Evolutionary conservation across 37 sponge, comb jelly and placozoan genomes (phyloP), one percentile per base, ranked within the genome.

Genomic region (Diacarnus erythraeanus): DNA sequence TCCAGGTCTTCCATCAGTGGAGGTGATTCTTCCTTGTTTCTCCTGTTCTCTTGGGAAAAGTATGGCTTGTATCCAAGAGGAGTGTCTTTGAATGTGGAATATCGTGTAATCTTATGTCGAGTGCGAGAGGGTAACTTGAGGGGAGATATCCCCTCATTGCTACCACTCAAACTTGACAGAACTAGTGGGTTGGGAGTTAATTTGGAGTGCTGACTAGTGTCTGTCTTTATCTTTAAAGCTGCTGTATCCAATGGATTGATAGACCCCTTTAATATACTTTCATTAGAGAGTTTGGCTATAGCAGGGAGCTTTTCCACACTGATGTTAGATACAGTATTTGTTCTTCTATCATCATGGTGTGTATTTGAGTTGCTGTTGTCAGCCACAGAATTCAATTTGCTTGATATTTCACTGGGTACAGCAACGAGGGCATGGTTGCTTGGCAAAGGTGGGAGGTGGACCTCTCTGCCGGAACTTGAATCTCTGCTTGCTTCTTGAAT

Each of bases 1-100:
- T 12, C 12, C 51, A 47, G 12, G 12, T 47, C 51, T 47, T 47
- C 51, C 51, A 47, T 47, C 12, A 47, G 10, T 47, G 51, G 51
- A 47, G 51, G 51, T 15, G 51, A 47, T n/a, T n/a, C n/a, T n/a
- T n/a, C n/a, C n/a, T n/a, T n/a, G n/a, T n/a, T n/a, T 12, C 12
- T 47, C 51, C 12, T 47, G 51, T 12, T 25, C 27, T 60, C 27
- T 60, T 25, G 9, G 22, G 61, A 60, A 60, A 60, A 26, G 27
- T 21, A 60, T 26, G 9, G 69, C 38, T 21, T 29, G 38, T 68
- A 68, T 10, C 69, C 69, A 17, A 76, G 76, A 15, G 76, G 76
- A 41, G 76, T 36, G 39, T 76, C 76, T 23, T 76, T 76, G 41
- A 76, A 76, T 6, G n/a, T 60, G 40, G 57, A 47, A 10, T 17